Evolutionary conservation across 2,888 invertebrate genomes (phyloP).

Genomic region (Ennomos fuscantarius): DNA sequence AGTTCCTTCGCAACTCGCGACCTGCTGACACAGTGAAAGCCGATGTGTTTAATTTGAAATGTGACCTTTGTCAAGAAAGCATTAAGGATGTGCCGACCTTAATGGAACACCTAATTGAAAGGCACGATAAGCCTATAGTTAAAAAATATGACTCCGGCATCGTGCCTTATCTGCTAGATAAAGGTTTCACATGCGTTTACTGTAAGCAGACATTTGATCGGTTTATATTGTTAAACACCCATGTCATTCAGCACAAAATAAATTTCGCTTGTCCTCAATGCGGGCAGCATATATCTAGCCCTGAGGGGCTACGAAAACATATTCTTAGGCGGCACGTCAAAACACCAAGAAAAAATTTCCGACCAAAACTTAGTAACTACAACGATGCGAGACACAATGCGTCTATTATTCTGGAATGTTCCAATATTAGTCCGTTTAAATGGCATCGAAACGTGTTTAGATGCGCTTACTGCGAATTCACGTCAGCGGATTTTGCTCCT

Average conservation of each 20-base stretch:
- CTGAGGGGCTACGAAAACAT: conserved; percentile 15
- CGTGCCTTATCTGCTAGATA: conserved; percentile 53
- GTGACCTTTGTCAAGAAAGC: conserved; percentile 57
- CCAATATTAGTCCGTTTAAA: conserved; percentile 73
- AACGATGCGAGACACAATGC: conserved; percentile 65
- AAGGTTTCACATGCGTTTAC: conserved; percentile 59
- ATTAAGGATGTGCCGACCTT: conserved; percentile 54
- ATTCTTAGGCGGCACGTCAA: conserved; percentile 22
- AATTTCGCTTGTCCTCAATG: conserved; percentile 23
- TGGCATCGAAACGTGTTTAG: conserved; percentile 70
- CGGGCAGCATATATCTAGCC: conserved; percentile 14
- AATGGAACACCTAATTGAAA: conserved; percentile 56
- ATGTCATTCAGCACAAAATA: conserved; percentile 45
- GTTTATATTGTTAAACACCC: conserved; percentile 67
- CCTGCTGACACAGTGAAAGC: conserved; percentile 58
- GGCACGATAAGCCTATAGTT: conserved; percentile 30
- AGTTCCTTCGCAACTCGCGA: conserved; percentile 32
- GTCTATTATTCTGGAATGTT: conserved; percentile 68
- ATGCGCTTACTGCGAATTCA: conserved; percentile 66
- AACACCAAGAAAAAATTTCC: conserved; percentile 9
- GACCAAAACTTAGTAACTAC: conserved; percentile 20
- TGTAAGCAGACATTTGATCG: conserved; percentile 63
- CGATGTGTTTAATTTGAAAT: conserved; percentile 62
- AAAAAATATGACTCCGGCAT: conserved; percentile 61
- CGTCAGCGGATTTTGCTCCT: conserved; percentile 64